Conservation (phyloP, 2,888 invertebrate species). For the Dicycla oo region DNA sequence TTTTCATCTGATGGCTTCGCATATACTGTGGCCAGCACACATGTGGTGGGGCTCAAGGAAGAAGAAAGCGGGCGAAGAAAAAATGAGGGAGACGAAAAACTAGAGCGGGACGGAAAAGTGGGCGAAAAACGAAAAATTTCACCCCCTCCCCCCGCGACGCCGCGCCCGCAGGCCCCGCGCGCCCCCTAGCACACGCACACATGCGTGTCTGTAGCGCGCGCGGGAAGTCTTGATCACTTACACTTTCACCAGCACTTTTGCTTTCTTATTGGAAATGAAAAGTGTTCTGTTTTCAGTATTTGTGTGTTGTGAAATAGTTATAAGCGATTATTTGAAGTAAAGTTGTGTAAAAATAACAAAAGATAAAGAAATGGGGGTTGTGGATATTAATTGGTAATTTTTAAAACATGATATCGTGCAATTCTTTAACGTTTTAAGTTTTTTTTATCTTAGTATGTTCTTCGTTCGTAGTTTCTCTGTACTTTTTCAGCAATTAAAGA, state of each 20-base stretch:
- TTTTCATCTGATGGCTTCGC: conserved; percentile 66
- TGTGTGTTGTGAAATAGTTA: neutral
- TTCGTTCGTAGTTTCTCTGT: neutral
- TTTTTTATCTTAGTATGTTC: neutral
- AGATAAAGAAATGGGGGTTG: neutral
- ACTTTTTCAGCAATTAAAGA: neutral
- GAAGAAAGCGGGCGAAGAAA: conserved; percentile 89
- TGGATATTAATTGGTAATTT: neutral
- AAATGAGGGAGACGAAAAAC: conserved; percentile 91
- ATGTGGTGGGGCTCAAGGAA: conserved; percentile 91
- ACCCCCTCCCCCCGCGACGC: conserved; percentile 76
- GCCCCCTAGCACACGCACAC: conserved; percentile 85
- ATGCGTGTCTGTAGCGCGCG: conserved; percentile 72
- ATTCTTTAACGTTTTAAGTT: neutral
- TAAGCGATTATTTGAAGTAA: neutral
- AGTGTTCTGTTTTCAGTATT: conserved; percentile 37
- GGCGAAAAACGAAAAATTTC: conserved; percentile 91
- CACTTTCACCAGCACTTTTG: conserved; percentile 74
- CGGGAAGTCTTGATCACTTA: conserved; percentile 76
- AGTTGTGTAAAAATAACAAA: no score
- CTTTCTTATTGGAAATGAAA: conserved; percentile 49
- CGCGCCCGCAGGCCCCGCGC: conserved; percentile 72
- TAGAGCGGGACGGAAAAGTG: conserved; percentile 90
- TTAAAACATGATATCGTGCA: neutral
- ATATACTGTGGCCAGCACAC: conserved; percentile 85